Evolutionary conservation across 2,888 invertebrate genomes (phyloP).

Genomic region (Phragmatobia fuliginosa): DNA sequence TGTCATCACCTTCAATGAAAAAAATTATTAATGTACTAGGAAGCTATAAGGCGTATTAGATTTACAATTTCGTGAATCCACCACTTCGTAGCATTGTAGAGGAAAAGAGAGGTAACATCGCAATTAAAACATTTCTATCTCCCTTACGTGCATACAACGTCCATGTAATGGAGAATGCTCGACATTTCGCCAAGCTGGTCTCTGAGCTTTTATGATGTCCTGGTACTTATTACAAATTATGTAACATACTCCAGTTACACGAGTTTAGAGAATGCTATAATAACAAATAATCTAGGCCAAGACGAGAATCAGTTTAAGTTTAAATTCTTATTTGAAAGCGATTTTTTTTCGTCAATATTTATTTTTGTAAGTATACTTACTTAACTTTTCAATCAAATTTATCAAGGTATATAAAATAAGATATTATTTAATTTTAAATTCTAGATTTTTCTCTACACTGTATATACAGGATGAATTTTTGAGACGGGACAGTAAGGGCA

Average conservation of each 20-base stretch:
- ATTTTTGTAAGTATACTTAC: not conserved
- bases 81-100: slow-evolving; percentile 26
- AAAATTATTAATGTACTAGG: slow-evolving; percentile 43
- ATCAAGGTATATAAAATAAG: not conserved
- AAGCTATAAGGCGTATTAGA: slow-evolving; percentile 41
- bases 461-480: too few relatives aligned
- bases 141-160: slow-evolving; percentile 54
- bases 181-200: slow-evolving; percentile 49
- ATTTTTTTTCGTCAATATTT: not conserved
- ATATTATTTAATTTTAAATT: too few relatives aligned
- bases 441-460: too few relatives aligned
- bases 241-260: slow-evolving; percentile 58
- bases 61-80: slow-evolving; percentile 31
- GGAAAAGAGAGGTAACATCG: slow-evolving; percentile 35
- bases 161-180: slow-evolving; percentile 51
- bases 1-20: slow-evolving; percentile 25
- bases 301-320: too few relatives aligned
- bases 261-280: not conserved
- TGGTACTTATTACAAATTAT: slow-evolving; percentile 81
- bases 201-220: slow-evolving; percentile 62
- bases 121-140: slow-evolving; percentile 47
- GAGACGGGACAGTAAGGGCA: too few relatives aligned
- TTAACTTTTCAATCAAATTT: too few relatives aligned
- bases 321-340: not conserved
- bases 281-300: too few relatives aligned